Conservation (phyloP, 2,888 invertebrate species). For the Cheilosia urbana region DNA sequence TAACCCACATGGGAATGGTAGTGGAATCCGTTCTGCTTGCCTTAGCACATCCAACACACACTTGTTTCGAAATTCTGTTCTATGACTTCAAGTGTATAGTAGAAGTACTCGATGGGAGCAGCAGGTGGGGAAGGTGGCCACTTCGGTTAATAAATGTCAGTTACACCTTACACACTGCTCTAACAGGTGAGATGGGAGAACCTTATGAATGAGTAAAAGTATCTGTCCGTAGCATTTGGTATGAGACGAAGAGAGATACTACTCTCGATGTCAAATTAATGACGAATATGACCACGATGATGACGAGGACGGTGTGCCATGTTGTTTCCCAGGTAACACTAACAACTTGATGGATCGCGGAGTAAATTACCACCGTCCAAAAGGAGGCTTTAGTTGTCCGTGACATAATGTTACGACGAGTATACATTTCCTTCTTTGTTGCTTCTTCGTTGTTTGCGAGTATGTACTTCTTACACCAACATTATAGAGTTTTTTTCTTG, state of each 20-base stretch:
- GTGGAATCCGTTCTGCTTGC: conserved; percentile 67
- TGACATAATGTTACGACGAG: conserved; percentile 72
- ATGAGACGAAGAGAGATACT: conserved; percentile 65
- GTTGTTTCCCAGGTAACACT: conserved; percentile 73
- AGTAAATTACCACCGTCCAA: conserved; percentile 73
- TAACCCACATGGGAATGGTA: conserved; percentile 61
- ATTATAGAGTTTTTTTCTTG: conserved; percentile 19
- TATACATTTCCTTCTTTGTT: conserved; percentile 61
- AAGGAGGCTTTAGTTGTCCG: conserved; percentile 69
- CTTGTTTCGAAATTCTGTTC: conserved; percentile 64
- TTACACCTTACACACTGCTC: conserved; percentile 29
- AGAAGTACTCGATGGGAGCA: background rate
- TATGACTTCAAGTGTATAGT: conserved; percentile 63
- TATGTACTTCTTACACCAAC: conserved; percentile 27
- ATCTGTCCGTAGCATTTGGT: conserved; percentile 41
- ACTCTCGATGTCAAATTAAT: conserved; percentile 72
- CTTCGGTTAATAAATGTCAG: background rate
- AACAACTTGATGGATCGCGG: conserved; percentile 70
- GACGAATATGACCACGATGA: conserved; percentile 68
- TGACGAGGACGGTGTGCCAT: conserved; percentile 74
- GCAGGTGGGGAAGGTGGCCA: background rate
- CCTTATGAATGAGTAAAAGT: conserved; percentile 73
- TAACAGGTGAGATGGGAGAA: conserved; percentile 69
- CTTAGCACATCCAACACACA: conserved; percentile 69
- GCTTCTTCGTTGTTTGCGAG: conserved; percentile 6